Conservation (phyloP, 2,888 invertebrate genomes). For the Plutella xylostella region DNA sequence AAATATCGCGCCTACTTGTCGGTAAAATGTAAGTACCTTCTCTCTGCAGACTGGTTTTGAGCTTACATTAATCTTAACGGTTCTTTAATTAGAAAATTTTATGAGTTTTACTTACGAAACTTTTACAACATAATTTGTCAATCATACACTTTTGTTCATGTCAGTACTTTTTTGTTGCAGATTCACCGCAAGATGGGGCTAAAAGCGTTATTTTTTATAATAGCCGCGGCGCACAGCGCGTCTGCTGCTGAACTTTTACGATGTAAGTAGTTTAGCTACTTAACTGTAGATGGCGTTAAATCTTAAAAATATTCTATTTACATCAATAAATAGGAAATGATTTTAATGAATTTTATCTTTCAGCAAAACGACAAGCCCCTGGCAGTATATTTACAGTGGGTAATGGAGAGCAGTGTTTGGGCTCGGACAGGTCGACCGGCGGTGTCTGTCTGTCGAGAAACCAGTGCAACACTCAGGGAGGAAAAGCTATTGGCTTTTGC, state of each 20-base stretch:
- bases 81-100: no score
- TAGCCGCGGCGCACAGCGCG: constrained; percentile 29
- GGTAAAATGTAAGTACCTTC: no score
- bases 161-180: constrained; percentile 30
- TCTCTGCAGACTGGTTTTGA: no score
- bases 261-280: constrained; percentile 30
- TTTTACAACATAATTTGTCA: no score
- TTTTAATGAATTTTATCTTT: no score
- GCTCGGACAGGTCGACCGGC: constrained; percentile 44
- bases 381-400: constrained; percentile 50
- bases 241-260: constrained; percentile 29
- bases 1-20: no score
- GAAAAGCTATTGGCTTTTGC: constrained; percentile 61
- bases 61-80: no score
- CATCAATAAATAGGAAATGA: no score
- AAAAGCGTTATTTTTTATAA: constrained; percentile 31
- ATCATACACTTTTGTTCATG: background rate
- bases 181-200: constrained; percentile 36
- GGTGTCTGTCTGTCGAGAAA: constrained; percentile 64
- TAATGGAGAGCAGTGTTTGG: constrained; percentile 51
- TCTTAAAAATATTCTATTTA: no score
- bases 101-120: no score
- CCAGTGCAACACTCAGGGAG: constrained; percentile 66
- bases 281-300: no score
- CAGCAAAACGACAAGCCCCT: constrained; percentile 36